Evolutionary conservation across 2,888 invertebrate genomes (phyloP).

Genomic region (Spatulosminthurus flaviceps): DNA sequence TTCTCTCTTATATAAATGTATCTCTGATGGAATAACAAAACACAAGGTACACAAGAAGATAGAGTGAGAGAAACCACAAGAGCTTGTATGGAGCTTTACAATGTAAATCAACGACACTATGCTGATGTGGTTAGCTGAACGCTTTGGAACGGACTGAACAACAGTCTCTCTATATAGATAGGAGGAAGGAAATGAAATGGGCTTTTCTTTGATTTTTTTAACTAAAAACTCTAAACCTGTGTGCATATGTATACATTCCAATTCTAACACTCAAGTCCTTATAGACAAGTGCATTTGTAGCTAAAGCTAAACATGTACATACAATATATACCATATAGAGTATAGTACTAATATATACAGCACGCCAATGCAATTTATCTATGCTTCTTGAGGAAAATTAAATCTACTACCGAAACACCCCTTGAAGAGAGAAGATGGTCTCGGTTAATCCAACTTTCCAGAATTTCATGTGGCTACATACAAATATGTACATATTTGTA

Average conservation of each 20-base stretch:
- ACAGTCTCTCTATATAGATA: neutral
- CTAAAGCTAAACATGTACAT: neutral
- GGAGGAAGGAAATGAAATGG: slow-evolving; percentile 14
- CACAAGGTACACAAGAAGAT: neutral
- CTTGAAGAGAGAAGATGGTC: slow-evolving; percentile 8
- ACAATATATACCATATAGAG: neutral
- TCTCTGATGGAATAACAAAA: neutral
- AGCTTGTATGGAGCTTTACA: too few relatives aligned
- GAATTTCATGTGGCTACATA: neutral
- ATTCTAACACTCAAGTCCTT: too few relatives aligned
- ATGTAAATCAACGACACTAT: neutral
- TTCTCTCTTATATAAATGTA: neutral
- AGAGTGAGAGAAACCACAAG: too few relatives aligned
- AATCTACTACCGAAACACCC: slow-evolving; percentile 14
- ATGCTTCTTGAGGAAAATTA: slow-evolving; percentile 1
- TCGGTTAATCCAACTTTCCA: neutral
- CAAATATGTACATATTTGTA: neutral
- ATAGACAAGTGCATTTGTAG: neutral
- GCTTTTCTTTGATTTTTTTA: neutral
- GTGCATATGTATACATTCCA: neutral
- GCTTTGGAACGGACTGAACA: neutral
- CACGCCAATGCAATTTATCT: neutral
- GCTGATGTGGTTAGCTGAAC: neutral
- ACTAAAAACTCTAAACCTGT: too few relatives aligned
- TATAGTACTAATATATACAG: too few relatives aligned